Evolutionary conservation across 2,888 invertebrate species (phyloP), one percentile per base, ranked within the genome.

Genomic region (Hypselothyrea guttata): DNA sequence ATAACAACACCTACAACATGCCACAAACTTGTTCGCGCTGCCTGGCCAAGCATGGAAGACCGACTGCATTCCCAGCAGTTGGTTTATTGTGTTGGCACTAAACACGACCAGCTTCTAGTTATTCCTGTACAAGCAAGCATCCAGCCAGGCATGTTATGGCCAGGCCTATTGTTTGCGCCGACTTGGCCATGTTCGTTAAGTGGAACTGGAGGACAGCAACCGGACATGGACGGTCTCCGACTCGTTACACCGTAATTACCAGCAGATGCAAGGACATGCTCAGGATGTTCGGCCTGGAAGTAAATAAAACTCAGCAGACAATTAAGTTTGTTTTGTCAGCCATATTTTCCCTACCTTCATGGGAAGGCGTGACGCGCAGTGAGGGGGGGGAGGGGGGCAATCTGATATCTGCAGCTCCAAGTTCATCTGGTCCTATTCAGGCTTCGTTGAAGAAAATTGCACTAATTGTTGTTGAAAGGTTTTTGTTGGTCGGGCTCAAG

Each of bases 291-390:
- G 51, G 38, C 7, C 16, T 13, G n/a, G 28, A 27, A 42, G 77
- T 82, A 79, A 81, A 79, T 79, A 79, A 82, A 79, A 82, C 66
- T 76, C 64, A 42, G 60, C 79, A 79, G 79, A 79, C 79, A 79
- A 82, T 79, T 79, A 71, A 82, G 78, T 82, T 81, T 78, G 77
- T 71, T 77, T 79, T 76, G 59, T 56, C 54, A 44, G 44, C 45
- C 67, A 71, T 82, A 75, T 81, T 75, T 75, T 69, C 71, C 35
- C 52, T 59, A 38, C 54, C 70, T 65, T 69, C 30, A 51, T 63
- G 54, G 55, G n/a, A 8, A 15, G 15, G 3, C 9, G 16, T 33
- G 16, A 15, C 7, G 13, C 8, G 7, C 2, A 0, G 1, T 8
- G 1, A 9, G 35, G 9, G 1, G 8, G 13, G 13, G 13, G 1